These are phyloP conservation scores for Drosophila orosa DNA, from an alignment of 1,140 invertebrate species.

Conservation along the genomic window DNA sequence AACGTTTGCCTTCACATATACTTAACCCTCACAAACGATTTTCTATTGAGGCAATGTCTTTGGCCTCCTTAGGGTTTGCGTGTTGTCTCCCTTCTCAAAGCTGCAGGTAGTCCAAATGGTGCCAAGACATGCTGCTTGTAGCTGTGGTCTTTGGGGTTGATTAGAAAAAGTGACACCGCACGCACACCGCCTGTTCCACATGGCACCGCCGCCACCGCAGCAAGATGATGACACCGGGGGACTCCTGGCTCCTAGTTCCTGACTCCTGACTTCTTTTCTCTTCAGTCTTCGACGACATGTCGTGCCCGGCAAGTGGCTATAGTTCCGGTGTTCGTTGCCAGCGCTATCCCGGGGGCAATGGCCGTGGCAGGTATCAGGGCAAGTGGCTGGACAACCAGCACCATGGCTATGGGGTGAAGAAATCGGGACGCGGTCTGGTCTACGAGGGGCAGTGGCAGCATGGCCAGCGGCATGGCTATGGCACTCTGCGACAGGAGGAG, in stretches of 20 bases:
- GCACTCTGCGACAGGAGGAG: conserved; percentile 51
- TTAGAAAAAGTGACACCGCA: conserved; percentile 64
- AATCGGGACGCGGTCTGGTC: conserved; percentile 47
- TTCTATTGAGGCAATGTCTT: conserved; percentile 26
- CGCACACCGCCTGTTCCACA: conserved; percentile 36
- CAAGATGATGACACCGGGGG: conserved; percentile 26
- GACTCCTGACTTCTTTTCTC: not conserved
- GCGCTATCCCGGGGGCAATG: conserved; percentile 48
- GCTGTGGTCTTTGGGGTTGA: conserved; percentile 50
- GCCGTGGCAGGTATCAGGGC: conserved; percentile 57
- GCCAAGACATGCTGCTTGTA: conserved; percentile 65
- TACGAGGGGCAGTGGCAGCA: conserved; percentile 86
- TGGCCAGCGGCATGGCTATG: conserved; percentile 85
- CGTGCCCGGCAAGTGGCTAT: conserved; percentile 43
- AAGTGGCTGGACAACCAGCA: conserved; percentile 47
- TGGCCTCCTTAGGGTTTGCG: conserved; percentile 57
- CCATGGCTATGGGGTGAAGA: conserved; percentile 56
- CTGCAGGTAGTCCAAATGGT: conserved; percentile 31
- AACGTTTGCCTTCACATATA: conserved; percentile 56
- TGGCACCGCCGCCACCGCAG: conserved; percentile 42
- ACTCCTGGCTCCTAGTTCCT: not conserved
- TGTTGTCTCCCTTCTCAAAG: conserved; percentile 17
- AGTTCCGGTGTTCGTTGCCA: conserved; percentile 46
- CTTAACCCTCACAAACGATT: conserved; percentile 33
- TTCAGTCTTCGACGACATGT: conserved; percentile 57